Conservation (phyloP, 2,797 vertebrate genomes). For the Gobio occitaniae region DNA sequence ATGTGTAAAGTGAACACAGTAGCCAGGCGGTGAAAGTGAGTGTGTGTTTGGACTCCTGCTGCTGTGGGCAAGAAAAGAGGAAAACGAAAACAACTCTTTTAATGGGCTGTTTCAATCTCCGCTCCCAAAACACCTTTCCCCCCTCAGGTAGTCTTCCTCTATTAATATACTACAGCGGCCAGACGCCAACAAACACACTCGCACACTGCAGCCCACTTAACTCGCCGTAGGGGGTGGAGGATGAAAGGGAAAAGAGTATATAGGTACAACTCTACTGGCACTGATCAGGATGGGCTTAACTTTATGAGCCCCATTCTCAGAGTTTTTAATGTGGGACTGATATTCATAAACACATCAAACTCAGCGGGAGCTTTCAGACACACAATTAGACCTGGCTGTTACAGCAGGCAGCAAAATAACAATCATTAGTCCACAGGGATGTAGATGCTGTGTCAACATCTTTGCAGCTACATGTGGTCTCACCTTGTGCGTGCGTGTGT, state of each 20-base stretch:
- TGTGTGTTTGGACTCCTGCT: conserved; percentile 23
- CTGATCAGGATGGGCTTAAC: conserved; percentile 45
- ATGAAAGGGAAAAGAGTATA: conserved; percentile 44
- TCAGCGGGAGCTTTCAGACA: conserved; percentile 36
- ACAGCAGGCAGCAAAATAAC: conserved; percentile 27
- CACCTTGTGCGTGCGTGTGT: neutral
- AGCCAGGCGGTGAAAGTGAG: neutral
- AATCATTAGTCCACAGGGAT: conserved; percentile 42
- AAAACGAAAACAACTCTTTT: conserved; percentile 29
- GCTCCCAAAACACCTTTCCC: conserved; percentile 36
- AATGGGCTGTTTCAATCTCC: conserved; percentile 36
- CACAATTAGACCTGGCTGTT: conserved; percentile 33
- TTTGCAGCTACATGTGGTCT: neutral
- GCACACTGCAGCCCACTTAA: conserved; percentile 35
- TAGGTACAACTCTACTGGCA: conserved; percentile 27
- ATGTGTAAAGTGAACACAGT: conserved; percentile 15
- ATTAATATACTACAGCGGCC: conserved; percentile 57
- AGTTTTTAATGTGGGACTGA: conserved; percentile 37
- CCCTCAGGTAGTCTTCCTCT: conserved; percentile 44
- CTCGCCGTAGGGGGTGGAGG: conserved; percentile 38
- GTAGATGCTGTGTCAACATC: conserved; percentile 44
- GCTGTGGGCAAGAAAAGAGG: conserved; percentile 8
- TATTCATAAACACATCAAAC: conserved; percentile 48
- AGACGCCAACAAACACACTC: conserved; percentile 38
- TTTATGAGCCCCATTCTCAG: conserved; percentile 35